Base-by-base conservation (phyloP, 2,797 vertebrate genomes). In the Crax fasciolata region DNA sequence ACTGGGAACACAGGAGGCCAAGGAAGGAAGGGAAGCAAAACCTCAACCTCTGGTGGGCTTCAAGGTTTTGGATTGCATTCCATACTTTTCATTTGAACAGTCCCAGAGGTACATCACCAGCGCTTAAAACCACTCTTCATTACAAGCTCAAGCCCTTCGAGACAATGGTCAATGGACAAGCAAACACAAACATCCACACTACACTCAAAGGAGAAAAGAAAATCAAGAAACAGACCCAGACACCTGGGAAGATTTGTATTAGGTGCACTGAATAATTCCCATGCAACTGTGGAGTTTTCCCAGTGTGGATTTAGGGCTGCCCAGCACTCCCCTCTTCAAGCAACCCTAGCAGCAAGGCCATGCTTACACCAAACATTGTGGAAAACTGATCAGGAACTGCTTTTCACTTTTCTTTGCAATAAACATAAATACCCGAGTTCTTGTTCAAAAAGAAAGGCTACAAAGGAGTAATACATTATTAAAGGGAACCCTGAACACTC, bases 381-480 rank as follows among this genome's bases (percentile, higher is more conserved):
- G 38, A 73, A 90, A 87, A 71, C 18, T 43, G 73, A 76, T 20
- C 28, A 58, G 41, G 48, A 92, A 52, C 13, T n/a, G 46, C 62
- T 81, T 76, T 59, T 61, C 25, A 51, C 32, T 82, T 70, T 52
- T 71, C 38, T 67, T 74, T 70, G 24, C 76, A 59, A 48, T 27
- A 77, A 32, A 84, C 11, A 9, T 16, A 89, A 93, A 68, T 44
- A 54, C 5, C 13, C 0, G 1, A 75, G 66, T 28, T 43, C 81
- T 73, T 82, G n/a, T 48, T 86, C 48, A 84, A 91, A 72, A 86
- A 25, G 24, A 93, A 92, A 87, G 28, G 15, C 39, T 46, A 44
- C 11, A 70, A 71, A 57, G 32, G 43, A 38, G 3, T 30, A 54
- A 41, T 9, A 65, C 51, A 30, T 70, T 77, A 70, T 39, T 78